Evolutionary conservation across 2,113 vertebrate species (phyloP), one percentile per base, ranked within the genome.

Genomic region (Dipodomys ordii): DNA sequence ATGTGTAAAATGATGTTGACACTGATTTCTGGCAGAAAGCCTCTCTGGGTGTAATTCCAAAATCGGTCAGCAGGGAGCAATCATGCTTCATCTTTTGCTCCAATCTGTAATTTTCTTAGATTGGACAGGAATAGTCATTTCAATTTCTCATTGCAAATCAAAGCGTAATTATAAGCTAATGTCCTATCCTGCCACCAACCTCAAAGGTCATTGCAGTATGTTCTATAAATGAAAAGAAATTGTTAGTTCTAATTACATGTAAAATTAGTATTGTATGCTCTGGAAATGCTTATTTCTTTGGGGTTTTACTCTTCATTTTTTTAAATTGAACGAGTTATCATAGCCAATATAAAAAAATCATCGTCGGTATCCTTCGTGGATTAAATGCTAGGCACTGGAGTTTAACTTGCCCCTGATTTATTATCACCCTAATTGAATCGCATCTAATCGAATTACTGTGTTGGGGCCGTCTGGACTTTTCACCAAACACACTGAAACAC

Each of bases 161-260:
- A 98, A 98, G 97, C 88, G 77, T 98, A 98, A 98, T 98, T 98
- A 98, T 92, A 96, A 96, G 92, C 94, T 98, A 98, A 98, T 97
- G 97, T 87, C 96, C 96, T 98, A 93, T 94, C 90, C 86, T 74
- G 94, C 97, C 95, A 94, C 97, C 95, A 97, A 94, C 95, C 96
- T 94, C 96, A 96, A 97, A 97, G 97, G 98, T 97, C 98, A 98
- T 97, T 86, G 85, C 96, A 96, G 80, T 97, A 97, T 98, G 97
- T 97, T 96, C 91, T 98, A 97, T 94, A 98, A 97, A 98, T 98
- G 97, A 98, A 98, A 97, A 96, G 96, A 98, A 98, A 98, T 95
- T 97, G 96, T 98, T 98, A 98, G 97, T 97, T 98, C 97, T 98
- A 98, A 98, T 98, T 98, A 96, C 95, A 97, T 96, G 97, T 98